A percentile compares a stretch with the other conserved stretches of the same genome.
Conservation (phyloP, 1,140 invertebrate genomes). For the Drosophila parabipectinata region DNA sequence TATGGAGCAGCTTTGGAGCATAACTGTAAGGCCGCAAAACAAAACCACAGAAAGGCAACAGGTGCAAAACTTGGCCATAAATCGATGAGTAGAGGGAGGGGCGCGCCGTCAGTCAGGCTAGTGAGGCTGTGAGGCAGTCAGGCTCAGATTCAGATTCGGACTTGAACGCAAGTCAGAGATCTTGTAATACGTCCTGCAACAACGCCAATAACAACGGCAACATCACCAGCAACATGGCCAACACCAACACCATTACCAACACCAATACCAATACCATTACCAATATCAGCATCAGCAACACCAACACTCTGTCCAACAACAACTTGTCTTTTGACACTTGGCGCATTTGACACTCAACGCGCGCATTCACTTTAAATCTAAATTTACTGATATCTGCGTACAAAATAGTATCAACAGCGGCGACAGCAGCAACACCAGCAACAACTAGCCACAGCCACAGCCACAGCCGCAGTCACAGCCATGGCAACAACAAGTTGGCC, state of each 20-base stretch:
- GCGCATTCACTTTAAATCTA: slow-evolving; percentile 83
- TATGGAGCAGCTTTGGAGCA: slow-evolving; percentile 57
- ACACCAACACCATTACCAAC: slow-evolving; percentile 15
- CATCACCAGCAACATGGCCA: slow-evolving; percentile 20
- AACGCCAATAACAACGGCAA: slow-evolving; percentile 40
- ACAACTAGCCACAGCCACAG: slow-evolving; percentile 27
- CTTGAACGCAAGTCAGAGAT: slow-evolving; percentile 20
- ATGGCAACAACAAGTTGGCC: slow-evolving; percentile 59
- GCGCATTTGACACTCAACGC: slow-evolving; percentile 83
- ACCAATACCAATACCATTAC: slow-evolving; percentile 26
- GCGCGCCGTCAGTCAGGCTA: background rate
- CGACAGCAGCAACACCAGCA: slow-evolving; percentile 70
- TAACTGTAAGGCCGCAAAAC: slow-evolving; percentile 68
- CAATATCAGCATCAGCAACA: slow-evolving; percentile 20
- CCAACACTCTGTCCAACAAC: slow-evolving; percentile 26
- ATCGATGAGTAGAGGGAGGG: background rate
- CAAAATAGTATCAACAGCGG: slow-evolving; percentile 82
- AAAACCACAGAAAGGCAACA: slow-evolving; percentile 41
- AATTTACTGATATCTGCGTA: slow-evolving; percentile 83
- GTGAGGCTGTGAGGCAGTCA: too few species aligned
- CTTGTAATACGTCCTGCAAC: slow-evolving; percentile 53
- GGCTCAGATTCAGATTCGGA: slow-evolving; percentile 13
- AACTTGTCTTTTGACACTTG: slow-evolving; percentile 78
- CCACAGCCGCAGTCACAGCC: slow-evolving; percentile 15
- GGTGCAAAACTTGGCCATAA: slow-evolving; percentile 46